Evolutionary conservation across 2,797 vertebrate species (phyloP).

Genomic region (Melanitta fusca): DNA sequence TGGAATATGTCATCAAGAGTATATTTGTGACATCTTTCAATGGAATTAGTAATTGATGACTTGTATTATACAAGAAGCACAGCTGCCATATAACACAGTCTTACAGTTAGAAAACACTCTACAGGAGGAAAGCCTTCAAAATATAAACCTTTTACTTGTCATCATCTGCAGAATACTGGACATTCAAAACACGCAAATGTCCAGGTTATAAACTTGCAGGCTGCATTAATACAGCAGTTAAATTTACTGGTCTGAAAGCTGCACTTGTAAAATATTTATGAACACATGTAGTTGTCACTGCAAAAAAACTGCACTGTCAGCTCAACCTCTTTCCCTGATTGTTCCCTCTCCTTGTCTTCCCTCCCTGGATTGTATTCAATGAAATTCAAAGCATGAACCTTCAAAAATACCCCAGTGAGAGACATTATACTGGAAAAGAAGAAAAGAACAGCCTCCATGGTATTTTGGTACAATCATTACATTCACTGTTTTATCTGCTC

Average conservation of each 20-base stretch:
- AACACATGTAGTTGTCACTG: slow-evolving; percentile 74
- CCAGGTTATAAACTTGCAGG: slow-evolving; percentile 76
- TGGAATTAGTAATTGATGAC: slow-evolving; percentile 63
- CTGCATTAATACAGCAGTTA: slow-evolving; percentile 78
- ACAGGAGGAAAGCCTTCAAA: slow-evolving; percentile 67
- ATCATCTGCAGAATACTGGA: slow-evolving; percentile 59
- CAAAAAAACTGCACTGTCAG: slow-evolving; percentile 76
- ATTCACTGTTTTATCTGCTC: slow-evolving; percentile 20
- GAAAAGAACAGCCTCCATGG: background rate
- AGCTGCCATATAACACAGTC: slow-evolving; percentile 59
- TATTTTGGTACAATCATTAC: background rate
- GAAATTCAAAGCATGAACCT: slow-evolving; percentile 54
- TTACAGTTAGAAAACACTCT: slow-evolving; percentile 59
- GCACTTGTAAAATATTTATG: slow-evolving; percentile 84
- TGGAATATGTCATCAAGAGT: slow-evolving; percentile 29
- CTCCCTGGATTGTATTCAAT: slow-evolving; percentile 23
- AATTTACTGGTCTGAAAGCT: slow-evolving; percentile 78
- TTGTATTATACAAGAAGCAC: slow-evolving; percentile 41
- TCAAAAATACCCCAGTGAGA: slow-evolving; percentile 37
- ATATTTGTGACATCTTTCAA: slow-evolving; percentile 67
- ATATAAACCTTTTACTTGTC: slow-evolving; percentile 74
- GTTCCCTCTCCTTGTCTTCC: slow-evolving; percentile 44
- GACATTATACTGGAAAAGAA: slow-evolving; percentile 1
- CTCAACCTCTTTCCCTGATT: slow-evolving; percentile 47
- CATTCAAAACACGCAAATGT: slow-evolving; percentile 68